phyloP scores from a whole-genome alignment of 2,797 vertebrate species.

The Tragelaphus eurycerus region DNA sequence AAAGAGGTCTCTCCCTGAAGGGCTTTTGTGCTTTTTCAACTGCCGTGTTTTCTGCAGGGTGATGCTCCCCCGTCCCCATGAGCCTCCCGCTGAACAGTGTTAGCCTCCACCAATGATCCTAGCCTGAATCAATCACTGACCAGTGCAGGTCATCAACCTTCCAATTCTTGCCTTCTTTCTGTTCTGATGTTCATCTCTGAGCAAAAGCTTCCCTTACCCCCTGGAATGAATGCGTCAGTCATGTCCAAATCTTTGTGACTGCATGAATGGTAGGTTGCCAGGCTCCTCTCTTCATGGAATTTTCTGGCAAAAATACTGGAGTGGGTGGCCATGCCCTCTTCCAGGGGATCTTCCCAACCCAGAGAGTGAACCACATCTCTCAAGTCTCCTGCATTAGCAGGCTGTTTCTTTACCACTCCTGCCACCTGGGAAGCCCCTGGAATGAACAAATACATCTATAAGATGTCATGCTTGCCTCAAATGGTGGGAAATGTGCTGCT shows the following conservation, averaged over 20 bases:
- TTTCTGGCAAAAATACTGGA: neutral
- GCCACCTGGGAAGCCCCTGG: neutral
- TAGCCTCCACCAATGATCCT: neutral
- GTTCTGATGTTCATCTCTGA: neutral
- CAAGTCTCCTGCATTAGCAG: neutral
- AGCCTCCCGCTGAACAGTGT: neutral
- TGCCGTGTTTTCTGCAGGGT: neutral
- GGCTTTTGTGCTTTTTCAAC: neutral
- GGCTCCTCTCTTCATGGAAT: neutral
- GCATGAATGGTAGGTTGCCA: neutral
- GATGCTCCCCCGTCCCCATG: neutral
- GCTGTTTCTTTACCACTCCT: neutral
- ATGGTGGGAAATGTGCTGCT: no score
- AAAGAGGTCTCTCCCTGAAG: neutral
- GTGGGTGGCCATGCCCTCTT: neutral
- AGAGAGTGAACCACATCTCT: rapidly evolving
- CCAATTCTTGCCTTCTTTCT: neutral
- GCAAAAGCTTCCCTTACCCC: neutral
- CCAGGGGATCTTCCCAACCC: neutral
- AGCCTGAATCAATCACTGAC: neutral
- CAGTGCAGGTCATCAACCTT: neutral
- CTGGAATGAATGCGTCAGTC: rapidly evolving
- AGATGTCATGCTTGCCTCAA: neutral
- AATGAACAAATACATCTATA: no score
- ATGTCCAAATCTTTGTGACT: neutral